Evolutionary conservation across 2,888 invertebrate genomes (phyloP), one percentile per base, ranked within the genome.

Genomic region (Litoditis marina): DNA sequence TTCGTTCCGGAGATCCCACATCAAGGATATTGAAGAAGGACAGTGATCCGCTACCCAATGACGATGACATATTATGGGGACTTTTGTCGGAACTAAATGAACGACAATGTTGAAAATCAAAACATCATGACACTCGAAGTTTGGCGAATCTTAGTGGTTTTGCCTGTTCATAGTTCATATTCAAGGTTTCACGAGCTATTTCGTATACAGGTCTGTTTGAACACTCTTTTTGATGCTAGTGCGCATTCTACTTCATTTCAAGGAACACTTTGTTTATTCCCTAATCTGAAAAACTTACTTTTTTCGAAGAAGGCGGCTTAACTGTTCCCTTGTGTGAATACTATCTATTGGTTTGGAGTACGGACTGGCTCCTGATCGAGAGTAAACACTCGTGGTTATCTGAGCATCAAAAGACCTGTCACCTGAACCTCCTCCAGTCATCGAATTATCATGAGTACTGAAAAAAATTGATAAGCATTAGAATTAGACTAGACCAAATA

Each of bases 301-400:
- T 31, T 55, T 61, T 5, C 49, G 31, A 11, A 72, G 60, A 31
- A 68, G 53, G 4, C 65, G 64, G 22, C 69, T 69, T 27, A 72
- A 53, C 42, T 72, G 72, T 30, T 72, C 65, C 39, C 65, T 61
- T 22, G 72, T 72, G 60, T 72, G 69, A 56, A 72, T 69, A 34
- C 67, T 69, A 11, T 69, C 69, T 2, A 62, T 59, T 7, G 64
- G 52, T 34, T 54, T 54, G 6, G 61, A 54, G 27, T 61, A 31
- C 5, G 61, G 55, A 8, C 31, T 49, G 25, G 47, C 51, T 47
- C 36, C 49, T n/a, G 44, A 30, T n/a, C 32, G 22, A 30, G 54
- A 36, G 25, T 39, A 47, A 2, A 22, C n/a, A 19, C 22, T 36
- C 13, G 34, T 25, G 28, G 36, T 25, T 6, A 28, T 19, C 22